Evolutionary conservation across 2,888 invertebrate genomes (phyloP), one percentile per base, ranked within the genome.

Genomic region (Opisthograptis luteolata): DNA sequence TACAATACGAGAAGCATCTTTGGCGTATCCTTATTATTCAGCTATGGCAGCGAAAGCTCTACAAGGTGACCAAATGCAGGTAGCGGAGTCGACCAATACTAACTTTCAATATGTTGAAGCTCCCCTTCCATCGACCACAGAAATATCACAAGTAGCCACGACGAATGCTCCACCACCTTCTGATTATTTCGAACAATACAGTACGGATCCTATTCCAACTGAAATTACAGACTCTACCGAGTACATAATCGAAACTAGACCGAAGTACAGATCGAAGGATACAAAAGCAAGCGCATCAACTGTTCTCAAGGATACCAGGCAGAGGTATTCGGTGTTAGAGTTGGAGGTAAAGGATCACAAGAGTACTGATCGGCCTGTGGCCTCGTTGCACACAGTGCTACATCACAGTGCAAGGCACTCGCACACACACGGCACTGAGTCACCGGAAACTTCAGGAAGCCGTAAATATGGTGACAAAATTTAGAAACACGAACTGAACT

Each of bases 381-480:
- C 24, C 2, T 44, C 60, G 3, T 37, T 54, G 22, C 59, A 47
- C 17, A 49, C 53, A 12, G 50, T 54, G 4, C 57, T 56, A 1
- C 68, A 64, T 19, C 66, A 64, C 5, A 55, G 60, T 20, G 42
- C 55, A n/a, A 54, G 62, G 51, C 61, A 70, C 47, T 35, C 51
- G 8, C 66, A 64, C 31, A 66, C 58, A 17, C 66, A 73, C 37
- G 62, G 60, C 24, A 60, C 54, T 13, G 75, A 76, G 13, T 52
- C 70, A 15, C 52, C 71, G 7, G 73, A 68, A 52, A 60, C 65
- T 3, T 66, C 68, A 46, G 79, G 77, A 20, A 81, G 79, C 60
- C 70, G 81, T 2, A 87, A 86, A 68, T 89, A 89, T 68, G 89
- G 89, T 76, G 89, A 89, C 64, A 87, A 87, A 84, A 62, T 64